Percentiles rank a stretch among this genome's conserved stretches.
phyloP scores from a whole-genome alignment of 2,888 invertebrate species.

The Meteorus colon region DNA sequence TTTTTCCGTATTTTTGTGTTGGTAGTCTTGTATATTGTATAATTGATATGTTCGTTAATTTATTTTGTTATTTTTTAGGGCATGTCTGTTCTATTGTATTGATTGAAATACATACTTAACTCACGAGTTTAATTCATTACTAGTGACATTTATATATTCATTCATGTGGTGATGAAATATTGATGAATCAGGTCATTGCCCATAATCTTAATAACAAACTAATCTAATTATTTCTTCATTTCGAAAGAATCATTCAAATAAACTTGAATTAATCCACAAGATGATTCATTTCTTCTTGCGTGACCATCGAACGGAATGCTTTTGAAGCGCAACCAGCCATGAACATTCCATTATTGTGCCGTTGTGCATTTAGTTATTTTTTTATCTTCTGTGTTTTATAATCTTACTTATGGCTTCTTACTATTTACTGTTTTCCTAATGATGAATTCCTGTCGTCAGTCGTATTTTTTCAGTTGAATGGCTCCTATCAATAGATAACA shows the following conservation, averaged over 20 bases:
- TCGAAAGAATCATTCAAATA: background rate
- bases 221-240: background rate
- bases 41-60: too few relatives aligned
- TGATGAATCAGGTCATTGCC: background rate
- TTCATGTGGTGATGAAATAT: too few relatives aligned
- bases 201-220: background rate
- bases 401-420: background rate
- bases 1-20: too few relatives aligned
- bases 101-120: too few relatives aligned
- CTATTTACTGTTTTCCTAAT: background rate
- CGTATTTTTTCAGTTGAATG: too few relatives aligned
- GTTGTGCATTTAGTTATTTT: conserved; percentile 7
- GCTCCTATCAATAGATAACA: too few relatives aligned
- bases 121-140: too few relatives aligned
- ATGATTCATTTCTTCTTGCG: background rate
- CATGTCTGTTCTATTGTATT: too few relatives aligned
- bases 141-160: too few relatives aligned
- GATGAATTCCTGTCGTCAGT: too few relatives aligned
- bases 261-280: background rate
- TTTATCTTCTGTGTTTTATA: background rate
- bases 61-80: too few relatives aligned
- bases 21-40: too few relatives aligned
- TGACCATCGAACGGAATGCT: conserved; percentile 31
- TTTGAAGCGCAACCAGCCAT: conserved; percentile 29
- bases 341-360: conserved; percentile 21